phyloP scores from a whole-genome alignment of 2,113 vertebrate species.

The Emydocephalus ijimae region DNA sequence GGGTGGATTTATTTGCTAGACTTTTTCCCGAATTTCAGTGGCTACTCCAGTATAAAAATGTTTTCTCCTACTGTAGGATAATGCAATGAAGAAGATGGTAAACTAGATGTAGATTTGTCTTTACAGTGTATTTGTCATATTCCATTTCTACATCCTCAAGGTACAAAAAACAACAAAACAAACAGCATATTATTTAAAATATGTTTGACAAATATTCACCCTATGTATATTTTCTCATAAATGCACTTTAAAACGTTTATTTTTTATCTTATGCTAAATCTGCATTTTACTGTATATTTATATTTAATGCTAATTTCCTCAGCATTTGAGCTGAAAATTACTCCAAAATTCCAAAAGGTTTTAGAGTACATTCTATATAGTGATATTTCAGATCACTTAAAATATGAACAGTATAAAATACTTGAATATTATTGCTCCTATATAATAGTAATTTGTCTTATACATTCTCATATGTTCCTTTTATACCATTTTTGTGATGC shows the following conservation, averaged over 20 bases:
- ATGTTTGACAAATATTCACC: neutral
- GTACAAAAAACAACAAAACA: neutral
- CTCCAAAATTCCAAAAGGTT: neutral
- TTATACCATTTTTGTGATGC: neutral
- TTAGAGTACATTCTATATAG: neutral
- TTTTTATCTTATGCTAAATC: neutral
- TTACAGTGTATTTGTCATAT: neutral
- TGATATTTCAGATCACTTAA: neutral
- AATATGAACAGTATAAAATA: neutral
- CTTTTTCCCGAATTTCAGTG: neutral
- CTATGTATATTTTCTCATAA: neutral
- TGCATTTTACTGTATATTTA: neutral
- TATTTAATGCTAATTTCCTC: neutral
- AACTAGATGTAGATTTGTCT: neutral
- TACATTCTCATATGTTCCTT: neutral
- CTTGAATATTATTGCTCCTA: neutral
- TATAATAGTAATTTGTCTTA: neutral
- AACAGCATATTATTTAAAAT: neutral
- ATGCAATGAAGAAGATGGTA: neutral
- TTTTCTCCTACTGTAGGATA: neutral
- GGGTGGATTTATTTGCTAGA: neutral
- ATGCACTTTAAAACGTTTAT: neutral
- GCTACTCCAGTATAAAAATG: neutral
- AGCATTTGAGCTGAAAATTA: neutral
- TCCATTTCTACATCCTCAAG: neutral